Percentiles rank a stretch among this genome's conserved stretches.
Conservation (phyloP, 2,888 invertebrate species). For the Oligia latruncula region DNA sequence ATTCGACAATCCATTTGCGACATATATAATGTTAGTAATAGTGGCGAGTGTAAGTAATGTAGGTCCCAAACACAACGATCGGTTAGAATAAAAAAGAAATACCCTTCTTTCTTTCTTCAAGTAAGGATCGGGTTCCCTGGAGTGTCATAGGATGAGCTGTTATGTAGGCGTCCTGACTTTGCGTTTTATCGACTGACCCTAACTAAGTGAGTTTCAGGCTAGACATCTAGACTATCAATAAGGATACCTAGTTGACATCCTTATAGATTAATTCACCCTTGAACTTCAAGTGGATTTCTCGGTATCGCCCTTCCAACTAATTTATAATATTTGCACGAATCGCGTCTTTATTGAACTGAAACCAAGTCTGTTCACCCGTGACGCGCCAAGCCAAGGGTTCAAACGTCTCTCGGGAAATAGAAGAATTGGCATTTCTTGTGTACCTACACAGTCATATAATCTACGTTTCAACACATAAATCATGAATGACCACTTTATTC, state of each 20-base stretch:
- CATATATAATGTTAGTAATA: not conserved
- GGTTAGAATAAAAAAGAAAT: not conserved
- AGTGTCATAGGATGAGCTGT: not conserved
- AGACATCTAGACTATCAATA: not conserved
- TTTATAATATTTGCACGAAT: conserved; percentile 44
- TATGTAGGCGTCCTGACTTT: no score
- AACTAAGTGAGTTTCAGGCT: not conserved
- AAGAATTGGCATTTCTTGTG: conserved; percentile 26
- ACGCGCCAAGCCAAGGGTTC: conserved; percentile 51
- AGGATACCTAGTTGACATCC: not conserved
- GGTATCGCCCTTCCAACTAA: not conserved
- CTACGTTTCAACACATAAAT: not conserved
- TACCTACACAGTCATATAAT: not conserved
- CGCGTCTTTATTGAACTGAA: conserved; percentile 37
- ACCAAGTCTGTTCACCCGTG: conserved; percentile 41
- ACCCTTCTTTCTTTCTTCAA: not conserved
- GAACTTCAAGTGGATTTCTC: not conserved
- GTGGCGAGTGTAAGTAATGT: not conserved
- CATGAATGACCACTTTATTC: not conserved
- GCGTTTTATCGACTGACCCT: not conserved
- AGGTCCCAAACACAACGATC: not conserved
- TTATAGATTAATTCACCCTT: not conserved
- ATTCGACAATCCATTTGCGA: not conserved
- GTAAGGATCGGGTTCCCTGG: not conserved
- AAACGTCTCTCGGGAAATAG: conserved; percentile 24